Conservation (phyloP, 2,797 vertebrate genomes). For the Phoxinus dragarum region DNA sequence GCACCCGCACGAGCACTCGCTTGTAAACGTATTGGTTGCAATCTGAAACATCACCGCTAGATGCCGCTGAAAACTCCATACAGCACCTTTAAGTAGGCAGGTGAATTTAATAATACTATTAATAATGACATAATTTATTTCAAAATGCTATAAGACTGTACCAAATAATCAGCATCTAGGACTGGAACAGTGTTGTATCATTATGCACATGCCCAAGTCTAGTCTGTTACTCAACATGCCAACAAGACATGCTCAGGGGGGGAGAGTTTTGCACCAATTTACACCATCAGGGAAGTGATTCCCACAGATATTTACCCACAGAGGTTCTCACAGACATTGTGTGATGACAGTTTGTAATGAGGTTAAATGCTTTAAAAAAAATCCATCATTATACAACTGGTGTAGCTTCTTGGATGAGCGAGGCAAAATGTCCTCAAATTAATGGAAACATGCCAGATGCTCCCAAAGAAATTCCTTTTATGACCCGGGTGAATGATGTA, state of each 20-base stretch:
- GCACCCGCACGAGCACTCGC: too few relatives aligned
- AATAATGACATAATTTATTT: background rate
- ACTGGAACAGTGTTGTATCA: background rate
- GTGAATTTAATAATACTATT: too few relatives aligned
- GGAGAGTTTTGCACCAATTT: background rate
- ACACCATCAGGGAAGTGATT: background rate
- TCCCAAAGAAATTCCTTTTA: background rate
- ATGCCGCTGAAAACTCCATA: too few relatives aligned
- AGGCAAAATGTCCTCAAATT: background rate
- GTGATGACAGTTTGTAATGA: background rate
- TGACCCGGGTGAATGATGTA: background rate
- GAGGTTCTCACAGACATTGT: background rate
- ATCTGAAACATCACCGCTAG: too few relatives aligned
- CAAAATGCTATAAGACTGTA: background rate
- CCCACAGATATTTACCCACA: slow-evolving; percentile 5
- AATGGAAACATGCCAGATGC: background rate
- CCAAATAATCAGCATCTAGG: background rate
- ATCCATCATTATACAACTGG: background rate
- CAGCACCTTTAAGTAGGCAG: too few relatives aligned
- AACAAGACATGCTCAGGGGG: background rate
- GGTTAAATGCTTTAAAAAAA: background rate
- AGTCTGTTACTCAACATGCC: background rate
- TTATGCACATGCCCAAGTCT: background rate
- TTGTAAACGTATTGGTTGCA: too few relatives aligned
- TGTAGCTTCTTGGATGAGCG: background rate